Base-by-base conservation (phyloP, 2,888 invertebrate species). In the Limnephilus auricula region DNA sequence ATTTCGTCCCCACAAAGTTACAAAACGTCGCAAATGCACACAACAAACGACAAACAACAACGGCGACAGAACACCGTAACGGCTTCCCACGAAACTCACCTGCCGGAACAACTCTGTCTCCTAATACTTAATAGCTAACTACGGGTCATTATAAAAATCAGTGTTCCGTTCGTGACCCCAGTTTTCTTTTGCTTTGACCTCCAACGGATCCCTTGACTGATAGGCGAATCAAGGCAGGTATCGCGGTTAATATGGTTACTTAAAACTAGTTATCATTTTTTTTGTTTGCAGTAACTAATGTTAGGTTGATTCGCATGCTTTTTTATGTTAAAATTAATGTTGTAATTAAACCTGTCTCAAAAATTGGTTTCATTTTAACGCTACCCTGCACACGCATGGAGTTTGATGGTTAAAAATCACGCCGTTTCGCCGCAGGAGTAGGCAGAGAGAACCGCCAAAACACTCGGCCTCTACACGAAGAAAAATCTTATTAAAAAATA, bases 31-130 rank as follows among this genome's bases (percentile, higher is more conserved):
- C 84, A 37, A 34, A 40, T 34, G n/a, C 84, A 84, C 37, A 25
- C 6, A 65, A 37, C n/a, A 82, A n/a, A 37, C 6, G 25, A 13
- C 40, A 82, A n/a, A 83, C 37, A 25, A 37, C 50, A 83, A 25
- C 32, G 83, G 50, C 50, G 50, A 50, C 86, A 86, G 32, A 45
- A 31, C 86, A 37, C 25, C 32, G 83, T 25, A 83, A 34, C 50
- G 86, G 32, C n/a, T 92, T 92, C 92, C 90, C 92, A 92, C 92
- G 92, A 78, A 92, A 92, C 15, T 84, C 90, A 92, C 92, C 92
- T 92, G 92, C 92, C 92, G 90, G 90, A 92, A 90, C 92, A 91
- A 65, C 25, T 65, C 89, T 90, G 92, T 92, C 90, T 86, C 40
- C 45, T 84, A 40, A 45, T 34, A 65, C 25, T 65, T 65, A 84